Conservation (phyloP, 2,888 invertebrate genomes). For the Darwinula stevensoni region DNA sequence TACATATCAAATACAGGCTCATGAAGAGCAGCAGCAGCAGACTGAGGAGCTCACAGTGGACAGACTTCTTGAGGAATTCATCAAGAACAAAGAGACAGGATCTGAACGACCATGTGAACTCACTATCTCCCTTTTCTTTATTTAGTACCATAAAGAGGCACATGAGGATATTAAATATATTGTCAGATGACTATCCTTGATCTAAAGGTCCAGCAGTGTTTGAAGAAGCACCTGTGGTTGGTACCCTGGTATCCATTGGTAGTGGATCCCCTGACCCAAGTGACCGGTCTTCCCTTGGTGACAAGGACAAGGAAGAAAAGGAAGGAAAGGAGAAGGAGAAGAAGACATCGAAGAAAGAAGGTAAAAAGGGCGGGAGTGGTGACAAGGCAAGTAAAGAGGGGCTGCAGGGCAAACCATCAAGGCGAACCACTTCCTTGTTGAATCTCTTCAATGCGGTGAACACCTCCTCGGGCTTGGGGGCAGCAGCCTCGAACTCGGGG, state of each 20-base stretch:
- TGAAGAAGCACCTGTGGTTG: neutral
- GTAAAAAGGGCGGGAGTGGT: neutral
- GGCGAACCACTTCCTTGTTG: neutral
- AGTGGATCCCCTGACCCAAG: neutral
- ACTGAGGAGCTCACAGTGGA: conserved; percentile 74
- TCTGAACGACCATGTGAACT: conserved; percentile 71
- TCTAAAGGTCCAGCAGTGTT: neutral
- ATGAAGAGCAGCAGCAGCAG: conserved; percentile 67
- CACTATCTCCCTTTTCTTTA: too few species aligned
- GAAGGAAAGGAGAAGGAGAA: too few species aligned
- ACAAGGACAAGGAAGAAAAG: neutral
- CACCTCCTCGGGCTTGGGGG: neutral
- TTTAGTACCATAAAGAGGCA: too few species aligned
- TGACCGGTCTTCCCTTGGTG: neutral
- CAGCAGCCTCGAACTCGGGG: too few species aligned
- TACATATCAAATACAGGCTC: conserved; percentile 26
- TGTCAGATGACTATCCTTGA: neutral
- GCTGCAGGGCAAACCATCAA: neutral
- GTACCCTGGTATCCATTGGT: neutral
- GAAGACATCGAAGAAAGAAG: too few species aligned
- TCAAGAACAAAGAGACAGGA: conserved; percentile 70
- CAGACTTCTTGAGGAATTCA: conserved; percentile 66
- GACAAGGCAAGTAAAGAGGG: neutral
- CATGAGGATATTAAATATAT: too few species aligned
- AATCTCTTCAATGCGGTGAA: conserved; percentile 1